Conservation (phyloP, 1,140 invertebrate genomes). For the Leptonema lineaticorne region DNA sequence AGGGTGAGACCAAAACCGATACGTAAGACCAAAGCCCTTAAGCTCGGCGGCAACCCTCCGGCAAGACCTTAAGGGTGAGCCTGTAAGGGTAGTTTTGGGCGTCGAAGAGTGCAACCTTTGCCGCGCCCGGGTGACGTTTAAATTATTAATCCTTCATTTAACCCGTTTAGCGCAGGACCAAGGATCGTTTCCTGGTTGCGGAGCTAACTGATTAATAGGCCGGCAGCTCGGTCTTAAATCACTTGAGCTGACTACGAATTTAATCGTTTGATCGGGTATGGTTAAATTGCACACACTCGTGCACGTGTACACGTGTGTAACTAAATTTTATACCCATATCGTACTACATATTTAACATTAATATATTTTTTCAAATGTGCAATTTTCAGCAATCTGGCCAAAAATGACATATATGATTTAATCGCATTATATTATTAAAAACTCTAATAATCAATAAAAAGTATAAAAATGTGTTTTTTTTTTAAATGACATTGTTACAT, state of each 20-base stretch:
- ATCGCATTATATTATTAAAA: no score
- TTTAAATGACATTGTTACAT: no score
- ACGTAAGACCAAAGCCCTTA: conserved; percentile 10
- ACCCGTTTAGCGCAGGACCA: conserved; percentile 31
- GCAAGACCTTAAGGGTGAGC: neutral
- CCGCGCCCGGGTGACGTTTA: conserved; percentile 15
- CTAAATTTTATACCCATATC: no score
- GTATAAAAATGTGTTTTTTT: no score
- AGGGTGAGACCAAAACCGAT: conserved; percentile 6
- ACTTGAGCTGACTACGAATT: conserved; percentile 6
- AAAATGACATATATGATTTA: no score
- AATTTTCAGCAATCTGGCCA: no score
- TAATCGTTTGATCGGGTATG: no score
- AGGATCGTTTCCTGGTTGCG: conserved; percentile 19
- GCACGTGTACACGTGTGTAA: no score
- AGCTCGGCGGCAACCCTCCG: neutral
- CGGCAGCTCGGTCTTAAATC: conserved; percentile 17
- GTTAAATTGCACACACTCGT: no score
- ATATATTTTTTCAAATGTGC: no score
- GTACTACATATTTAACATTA: no score
- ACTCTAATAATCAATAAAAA: no score
- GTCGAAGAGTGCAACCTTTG: conserved; percentile 23
- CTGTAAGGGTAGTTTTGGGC: neutral
- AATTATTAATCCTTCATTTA: conserved; percentile 40
- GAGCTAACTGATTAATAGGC: conserved; percentile 28